Percentiles rank a stretch among this genome's conserved stretches.
phyloP scores from a whole-genome alignment of 2,113 vertebrate genomes.

The Isichthys henryi region DNA sequence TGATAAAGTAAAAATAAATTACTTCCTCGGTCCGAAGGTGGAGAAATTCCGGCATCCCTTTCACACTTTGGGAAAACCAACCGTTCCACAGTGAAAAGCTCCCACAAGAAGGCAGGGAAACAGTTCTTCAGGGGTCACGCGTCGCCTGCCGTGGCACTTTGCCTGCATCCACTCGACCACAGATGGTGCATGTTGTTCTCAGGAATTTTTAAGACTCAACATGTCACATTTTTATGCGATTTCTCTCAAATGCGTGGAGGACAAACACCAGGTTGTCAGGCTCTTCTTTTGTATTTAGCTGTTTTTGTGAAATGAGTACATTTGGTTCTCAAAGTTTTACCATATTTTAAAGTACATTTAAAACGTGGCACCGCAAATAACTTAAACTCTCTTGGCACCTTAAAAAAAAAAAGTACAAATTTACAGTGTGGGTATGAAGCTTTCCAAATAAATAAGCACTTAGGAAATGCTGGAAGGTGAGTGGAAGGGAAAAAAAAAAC shows the following conservation, averaged over 20 bases:
- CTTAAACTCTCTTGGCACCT: background rate
- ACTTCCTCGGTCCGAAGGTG: slow-evolving; percentile 41
- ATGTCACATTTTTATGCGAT: background rate
- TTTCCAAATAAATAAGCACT: slow-evolving; percentile 24
- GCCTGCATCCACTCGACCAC: background rate
- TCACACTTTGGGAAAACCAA: slow-evolving; percentile 25
- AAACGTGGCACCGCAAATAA: slow-evolving; percentile 7
- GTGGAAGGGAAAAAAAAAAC: background rate
- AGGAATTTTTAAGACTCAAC: background rate
- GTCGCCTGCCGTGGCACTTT: background rate
- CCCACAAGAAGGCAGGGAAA: slow-evolving; percentile 17
- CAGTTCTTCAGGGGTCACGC: background rate
- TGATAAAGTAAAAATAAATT: slow-evolving; percentile 63
- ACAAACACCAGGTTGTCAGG: background rate
- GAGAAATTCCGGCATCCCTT: slow-evolving; percentile 33
- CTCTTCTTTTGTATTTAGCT: background rate
- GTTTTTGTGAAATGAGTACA: background rate
- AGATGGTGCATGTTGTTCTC: background rate
- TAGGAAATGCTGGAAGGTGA: slow-evolving; percentile 34
- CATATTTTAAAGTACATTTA: slow-evolving; percentile 12
- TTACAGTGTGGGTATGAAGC: background rate
- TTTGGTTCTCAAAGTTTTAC: slow-evolving; percentile 33
- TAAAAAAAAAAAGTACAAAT: background rate
- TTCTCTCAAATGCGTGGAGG: background rate
- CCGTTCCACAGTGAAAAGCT: slow-evolving; percentile 50